A percentile compares a stretch with the other conserved stretches of the same genome.
Conservation (phyloP, 2,888 invertebrate species). For the Aspidiotus rigidus region DNA sequence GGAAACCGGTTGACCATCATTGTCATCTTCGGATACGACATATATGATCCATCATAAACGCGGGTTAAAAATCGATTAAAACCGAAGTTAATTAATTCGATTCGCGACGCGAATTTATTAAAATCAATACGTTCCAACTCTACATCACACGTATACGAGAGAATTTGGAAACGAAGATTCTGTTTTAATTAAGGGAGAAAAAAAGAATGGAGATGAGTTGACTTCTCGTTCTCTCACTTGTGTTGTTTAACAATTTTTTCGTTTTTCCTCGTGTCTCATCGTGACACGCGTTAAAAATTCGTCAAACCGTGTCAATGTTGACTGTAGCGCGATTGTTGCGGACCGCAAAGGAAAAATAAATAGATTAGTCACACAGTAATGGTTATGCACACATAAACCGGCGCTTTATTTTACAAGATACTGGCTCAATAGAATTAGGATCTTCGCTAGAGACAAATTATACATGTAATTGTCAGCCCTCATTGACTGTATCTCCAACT, state of each 20-base stretch:
- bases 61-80: slow-evolving; percentile 23
- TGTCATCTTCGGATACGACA: not conserved
- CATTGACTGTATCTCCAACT: no score
- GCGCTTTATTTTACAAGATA: no score
- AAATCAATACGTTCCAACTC: slow-evolving; percentile 6
- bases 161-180: not conserved
- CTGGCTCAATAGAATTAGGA: no score
- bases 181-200: not conserved
- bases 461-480: no score
- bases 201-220: not conserved
- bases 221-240: not conserved
- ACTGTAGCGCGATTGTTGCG: slow-evolving; percentile 4
- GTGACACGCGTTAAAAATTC: slow-evolving; percentile 27
- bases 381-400: no score
- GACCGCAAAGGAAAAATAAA: not conserved
- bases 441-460: no score
- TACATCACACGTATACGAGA: not conserved
- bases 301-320: slow-evolving; percentile 29
- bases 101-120: slow-evolving; percentile 25
- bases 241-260: not conserved
- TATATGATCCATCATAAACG: not conserved
- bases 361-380: not conserved
- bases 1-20: not conserved
- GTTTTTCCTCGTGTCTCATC: slow-evolving; percentile 9
- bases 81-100: slow-evolving; percentile 31